These are phyloP conservation scores for Hydractinia echinata DNA, from an alignment of 30 jellyfish, hydroid and myxozoan genomes.

Conservation along the genomic window DNA sequence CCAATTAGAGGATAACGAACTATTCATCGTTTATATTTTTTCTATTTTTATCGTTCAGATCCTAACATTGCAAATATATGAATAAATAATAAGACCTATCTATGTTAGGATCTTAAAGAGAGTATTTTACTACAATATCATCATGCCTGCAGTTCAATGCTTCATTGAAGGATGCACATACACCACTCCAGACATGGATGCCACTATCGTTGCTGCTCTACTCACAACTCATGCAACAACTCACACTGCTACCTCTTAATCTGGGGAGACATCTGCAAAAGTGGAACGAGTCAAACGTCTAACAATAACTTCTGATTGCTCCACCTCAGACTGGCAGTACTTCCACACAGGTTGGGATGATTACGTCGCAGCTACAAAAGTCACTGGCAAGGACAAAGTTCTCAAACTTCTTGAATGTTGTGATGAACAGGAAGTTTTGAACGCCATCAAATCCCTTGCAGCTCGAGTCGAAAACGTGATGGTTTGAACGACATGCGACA, in stretches of 20 bases:
- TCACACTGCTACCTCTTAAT: not conserved
- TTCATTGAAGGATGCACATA: not conserved
- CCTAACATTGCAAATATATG: not conserved
- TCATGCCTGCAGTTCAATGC: not conserved
- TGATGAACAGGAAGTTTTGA: not conserved
- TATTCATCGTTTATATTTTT: not conserved
- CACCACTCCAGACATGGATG: conserved; percentile 6
- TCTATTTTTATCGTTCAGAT: not conserved
- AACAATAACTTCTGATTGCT: not conserved
- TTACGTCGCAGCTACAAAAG: conserved; percentile 12
- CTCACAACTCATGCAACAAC: not conserved
- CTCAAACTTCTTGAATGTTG: not conserved
- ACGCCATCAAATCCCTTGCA: conserved; percentile 1
- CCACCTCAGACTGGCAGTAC: conserved; percentile 8
- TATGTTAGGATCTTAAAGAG: not conserved
- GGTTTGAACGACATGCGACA: not conserved
- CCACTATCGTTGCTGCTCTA: conserved; percentile 3
- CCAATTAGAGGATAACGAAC: conserved; percentile 2
- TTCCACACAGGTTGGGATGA: conserved; percentile 5
- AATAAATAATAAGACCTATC: not conserved
- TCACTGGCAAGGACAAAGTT: conserved; percentile 10
- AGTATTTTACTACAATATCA: not conserved
- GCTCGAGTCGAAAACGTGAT: not conserved
- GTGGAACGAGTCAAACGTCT: conserved; percentile 10
- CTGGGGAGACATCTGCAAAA: not conserved